A percentile compares a stretch with the other conserved stretches of the same genome.
phyloP scores from a whole-genome alignment of 2,888 invertebrate genomes.

The Tryphoninae sp. region DNA sequence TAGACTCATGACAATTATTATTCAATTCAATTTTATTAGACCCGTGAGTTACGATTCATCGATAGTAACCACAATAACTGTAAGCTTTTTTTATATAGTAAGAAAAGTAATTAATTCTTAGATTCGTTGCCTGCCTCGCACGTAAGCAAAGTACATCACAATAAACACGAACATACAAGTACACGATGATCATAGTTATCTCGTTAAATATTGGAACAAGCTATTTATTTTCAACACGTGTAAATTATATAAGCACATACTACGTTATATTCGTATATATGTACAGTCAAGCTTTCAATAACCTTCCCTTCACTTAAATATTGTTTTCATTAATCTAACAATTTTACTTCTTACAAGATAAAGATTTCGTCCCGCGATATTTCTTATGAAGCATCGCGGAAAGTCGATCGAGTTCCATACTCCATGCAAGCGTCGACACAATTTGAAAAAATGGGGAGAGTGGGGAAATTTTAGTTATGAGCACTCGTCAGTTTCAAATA shows the following conservation, averaged over 20 bases:
- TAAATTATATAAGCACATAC: slow-evolving; percentile 55
- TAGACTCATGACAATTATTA: not conserved
- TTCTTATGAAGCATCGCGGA: too few relatives aligned
- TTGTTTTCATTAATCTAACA: too few relatives aligned
- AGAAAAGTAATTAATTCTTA: slow-evolving; percentile 12
- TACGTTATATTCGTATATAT: slow-evolving; percentile 41
- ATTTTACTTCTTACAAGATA: too few relatives aligned
- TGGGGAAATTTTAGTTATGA: too few relatives aligned
- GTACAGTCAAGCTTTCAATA: too few relatives aligned
- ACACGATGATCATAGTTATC: not conserved
- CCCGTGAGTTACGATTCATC: not conserved
- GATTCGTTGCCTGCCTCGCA: slow-evolving; percentile 16
- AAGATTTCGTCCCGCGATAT: too few relatives aligned
- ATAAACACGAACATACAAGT: slow-evolving; percentile 8
- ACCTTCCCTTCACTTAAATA: too few relatives aligned
- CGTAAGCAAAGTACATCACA: slow-evolving; percentile 8
- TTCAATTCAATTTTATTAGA: slow-evolving; percentile 10
- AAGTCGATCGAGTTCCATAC: too few relatives aligned
- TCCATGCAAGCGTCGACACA: too few relatives aligned
- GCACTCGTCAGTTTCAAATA: too few relatives aligned
- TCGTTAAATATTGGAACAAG: slow-evolving; percentile 2
- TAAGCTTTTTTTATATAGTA: slow-evolving; percentile 9
- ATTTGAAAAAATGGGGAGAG: too few relatives aligned
- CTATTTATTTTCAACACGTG: slow-evolving; percentile 50
- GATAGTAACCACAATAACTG: slow-evolving; percentile 8